Base-by-base conservation (phyloP, 2,113 vertebrate genomes). In the Esox niger region DNA sequence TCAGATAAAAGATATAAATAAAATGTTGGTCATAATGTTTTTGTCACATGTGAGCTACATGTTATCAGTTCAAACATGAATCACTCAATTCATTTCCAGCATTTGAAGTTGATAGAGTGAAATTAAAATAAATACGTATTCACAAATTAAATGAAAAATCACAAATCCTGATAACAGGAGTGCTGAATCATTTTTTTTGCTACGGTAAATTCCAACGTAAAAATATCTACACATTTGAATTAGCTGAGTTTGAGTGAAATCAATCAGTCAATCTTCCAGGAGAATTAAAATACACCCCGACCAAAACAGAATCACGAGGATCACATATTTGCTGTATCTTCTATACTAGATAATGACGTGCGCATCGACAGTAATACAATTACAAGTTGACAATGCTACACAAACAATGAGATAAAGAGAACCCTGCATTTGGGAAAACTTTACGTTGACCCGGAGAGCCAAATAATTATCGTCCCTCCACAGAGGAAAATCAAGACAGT, bases 1-100 rank as follows among this genome's bases (percentile, higher is more conserved):
- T 59, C 13, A 80, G 70, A 33, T 68, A 49, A 46, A 67, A 64
- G 32, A 76, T 77, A 87, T 87, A 88, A 84, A 88, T 77, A 84
- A 57, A 84, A 62, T 64, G 79, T 71, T 70, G 55, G 75, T 79
- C 72, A 49, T 60, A 70, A 66, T n/a, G 61, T 70, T 55, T 73
- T 76, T 78, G 84, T 76, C 71, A 73, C 69, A 71, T 74, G 72
- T 47, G 52, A 57, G 46, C 75, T 64, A 33, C 13, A 57, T 27
- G 55, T 71, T 62, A 87, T 84, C 88, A 86, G 86, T 85, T 86
- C 55, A 59, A 72, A 71, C 33, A 71, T 70, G 26, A 73, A 54
- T 52, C 76, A 82, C 69, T 71, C 52, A 59, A 77, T 59, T 29
- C 56, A 80, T 78, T 84, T 77, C 70, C 79, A 80, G 76, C 72